A percentile compares a stretch with the other conserved stretches of the same genome.
Evolutionary conservation across 2,888 invertebrate genomes (phyloP).

Genomic region (Temnothorax ravouxi): DNA sequence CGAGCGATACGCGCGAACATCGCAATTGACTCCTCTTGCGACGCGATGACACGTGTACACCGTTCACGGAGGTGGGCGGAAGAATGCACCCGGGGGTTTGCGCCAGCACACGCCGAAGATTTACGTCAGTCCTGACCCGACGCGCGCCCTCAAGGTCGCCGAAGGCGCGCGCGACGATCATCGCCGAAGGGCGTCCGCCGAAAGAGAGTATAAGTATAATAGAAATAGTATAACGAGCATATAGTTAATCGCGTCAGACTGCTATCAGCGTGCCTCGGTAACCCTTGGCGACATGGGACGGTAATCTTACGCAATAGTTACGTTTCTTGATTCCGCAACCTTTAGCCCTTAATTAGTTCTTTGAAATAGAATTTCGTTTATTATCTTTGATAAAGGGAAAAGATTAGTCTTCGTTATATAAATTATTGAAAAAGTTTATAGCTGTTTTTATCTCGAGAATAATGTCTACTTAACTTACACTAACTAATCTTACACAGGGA

Average conservation of each 20-base stretch:
- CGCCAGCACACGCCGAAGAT: constrained; percentile 65
- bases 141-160: constrained; percentile 45
- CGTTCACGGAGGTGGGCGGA: constrained; percentile 73
- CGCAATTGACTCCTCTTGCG: constrained; percentile 57
- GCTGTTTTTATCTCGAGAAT: background rate
- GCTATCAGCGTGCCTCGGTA: background rate
- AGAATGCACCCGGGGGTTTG: constrained; percentile 69
- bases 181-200: constrained; percentile 51
- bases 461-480: background rate
- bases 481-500: background rate
- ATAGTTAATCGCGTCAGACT: constrained; percentile 14
- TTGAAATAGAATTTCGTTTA: constrained; percentile 29
- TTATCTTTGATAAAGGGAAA: background rate
- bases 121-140: constrained; percentile 73
- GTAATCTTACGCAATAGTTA: constrained; percentile 19
- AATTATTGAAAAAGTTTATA: background rate
- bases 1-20: constrained; percentile 49
- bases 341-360: constrained; percentile 6
- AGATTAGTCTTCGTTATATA: background rate
- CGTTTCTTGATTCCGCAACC: background rate
- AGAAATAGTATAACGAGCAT: constrained; percentile 33
- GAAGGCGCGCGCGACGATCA: constrained; percentile 45
- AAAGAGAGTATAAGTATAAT: constrained; percentile 38
- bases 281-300: background rate
- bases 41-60: constrained; percentile 70